These are phyloP conservation scores for Meteorus cinctellus DNA, from an alignment of 2,888 invertebrate genomes.

Conservation along the genomic window DNA sequence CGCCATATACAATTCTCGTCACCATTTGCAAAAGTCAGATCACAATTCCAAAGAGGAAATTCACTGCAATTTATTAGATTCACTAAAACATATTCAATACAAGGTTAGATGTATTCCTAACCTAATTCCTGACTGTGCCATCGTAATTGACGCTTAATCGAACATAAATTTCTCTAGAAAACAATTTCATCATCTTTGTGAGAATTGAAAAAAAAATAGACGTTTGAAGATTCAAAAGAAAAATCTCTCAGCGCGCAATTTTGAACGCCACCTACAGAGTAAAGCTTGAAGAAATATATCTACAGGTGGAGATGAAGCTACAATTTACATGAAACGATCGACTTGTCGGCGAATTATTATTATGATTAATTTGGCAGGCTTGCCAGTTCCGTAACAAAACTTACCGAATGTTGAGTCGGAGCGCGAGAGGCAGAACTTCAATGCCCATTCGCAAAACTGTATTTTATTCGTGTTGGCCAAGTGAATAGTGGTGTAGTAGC, in stretches of 20 bases:
- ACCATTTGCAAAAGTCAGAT: too few species aligned
- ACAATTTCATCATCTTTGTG: too few species aligned
- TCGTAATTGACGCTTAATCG: too few species aligned
- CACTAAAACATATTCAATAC: too few species aligned
- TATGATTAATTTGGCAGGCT: conserved; percentile 53
- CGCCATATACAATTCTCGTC: too few species aligned
- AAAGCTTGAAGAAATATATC: neutral
- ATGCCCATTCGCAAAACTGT: conserved; percentile 58
- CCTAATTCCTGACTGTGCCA: too few species aligned
- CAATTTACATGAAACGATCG: conserved; percentile 35
- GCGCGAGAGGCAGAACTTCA: conserved; percentile 62
- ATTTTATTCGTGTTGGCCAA: conserved; percentile 55
- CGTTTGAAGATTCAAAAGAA: neutral
- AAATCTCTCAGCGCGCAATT: neutral
- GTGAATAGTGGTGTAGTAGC: conserved; percentile 46
- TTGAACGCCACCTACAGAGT: conserved; percentile 23
- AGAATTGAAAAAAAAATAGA: too few species aligned
- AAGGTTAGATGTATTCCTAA: too few species aligned
- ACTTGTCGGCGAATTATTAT: conserved; percentile 32
- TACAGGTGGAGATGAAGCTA: neutral
- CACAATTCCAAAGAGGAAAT: too few species aligned
- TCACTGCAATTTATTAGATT: too few species aligned
- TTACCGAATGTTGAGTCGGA: conserved; percentile 62
- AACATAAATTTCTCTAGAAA: too few species aligned
- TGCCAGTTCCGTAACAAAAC: conserved; percentile 62